phyloP scores from a whole-genome alignment of 2,888 invertebrate species.

The Poecilus cupreus region DNA sequence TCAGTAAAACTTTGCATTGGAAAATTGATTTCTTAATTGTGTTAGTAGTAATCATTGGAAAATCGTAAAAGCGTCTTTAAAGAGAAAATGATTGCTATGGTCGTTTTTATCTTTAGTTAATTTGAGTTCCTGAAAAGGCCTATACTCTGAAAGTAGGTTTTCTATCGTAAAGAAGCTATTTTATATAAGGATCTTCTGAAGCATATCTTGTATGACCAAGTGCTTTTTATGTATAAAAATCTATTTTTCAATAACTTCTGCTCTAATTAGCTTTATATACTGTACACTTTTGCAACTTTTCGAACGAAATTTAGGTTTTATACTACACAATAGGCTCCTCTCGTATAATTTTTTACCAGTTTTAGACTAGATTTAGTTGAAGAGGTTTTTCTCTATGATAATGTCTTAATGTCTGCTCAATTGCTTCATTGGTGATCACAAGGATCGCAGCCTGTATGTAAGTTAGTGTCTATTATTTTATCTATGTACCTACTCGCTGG shows the following conservation, averaged over 20 bases:
- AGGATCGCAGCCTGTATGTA: slow-evolving; percentile 1
- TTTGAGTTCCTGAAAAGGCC: slow-evolving; percentile 11
- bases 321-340: slow-evolving; percentile 1
- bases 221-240: slow-evolving; percentile 57
- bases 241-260: slow-evolving; percentile 54
- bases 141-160: slow-evolving; percentile 39
- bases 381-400: background rate
- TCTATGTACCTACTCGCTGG: slow-evolving; percentile 38
- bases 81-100: background rate
- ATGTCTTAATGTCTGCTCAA: slow-evolving; percentile 40
- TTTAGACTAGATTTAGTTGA: slow-evolving; percentile 48
- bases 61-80: background rate
- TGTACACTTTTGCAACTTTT: slow-evolving; percentile 36
- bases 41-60: background rate
- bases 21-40: too few species aligned
- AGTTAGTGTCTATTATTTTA: slow-evolving; percentile 53
- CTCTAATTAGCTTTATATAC: slow-evolving; percentile 46
- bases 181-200: slow-evolving; percentile 54
- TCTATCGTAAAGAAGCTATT: slow-evolving; percentile 56
- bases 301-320: slow-evolving; percentile 27
- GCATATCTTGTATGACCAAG: slow-evolving; percentile 59
- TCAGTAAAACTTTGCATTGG: background rate
- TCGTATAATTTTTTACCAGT: slow-evolving; percentile 32
- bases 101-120: background rate
- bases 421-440: background rate